Base-by-base conservation (phyloP, 2,888 invertebrate species). In the Pseudeuparius sepicola region DNA sequence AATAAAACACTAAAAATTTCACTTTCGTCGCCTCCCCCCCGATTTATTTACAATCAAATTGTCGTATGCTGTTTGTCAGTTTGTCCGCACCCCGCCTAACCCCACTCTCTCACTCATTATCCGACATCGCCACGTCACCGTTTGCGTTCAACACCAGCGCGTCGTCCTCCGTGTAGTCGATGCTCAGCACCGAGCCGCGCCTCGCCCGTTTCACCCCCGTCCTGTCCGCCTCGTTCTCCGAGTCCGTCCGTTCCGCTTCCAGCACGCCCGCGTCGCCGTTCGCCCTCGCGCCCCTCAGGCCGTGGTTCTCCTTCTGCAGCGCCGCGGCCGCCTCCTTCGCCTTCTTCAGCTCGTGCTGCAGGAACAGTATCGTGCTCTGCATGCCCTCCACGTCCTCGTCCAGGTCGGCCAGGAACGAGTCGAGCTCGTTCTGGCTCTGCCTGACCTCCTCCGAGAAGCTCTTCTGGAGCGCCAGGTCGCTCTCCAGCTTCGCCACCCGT, bases 371-470 rank as follows among this genome's bases (percentile, higher is more conserved):
- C 42, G 94, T 94, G 58, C 92, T 89, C 68, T 96, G 96, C 92
- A 97, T 92, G 13, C 94, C 94, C 64, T 97, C 97, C 23, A 94
- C 87, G 60, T 96, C 94, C 62, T 94, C 94, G 56, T 97, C 97
- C 43, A 96, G 64, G 60, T 96, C 96, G 61, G 90, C 86, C 29
- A 97, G 72, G 60, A 94, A 87, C 58, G 93, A 92, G 57, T 96
- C 96, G 53, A 94, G 64, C 64, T 97, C 96, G 87, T 73, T 85
- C 67, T 96, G 94, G 47, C 89, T 89, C 63, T 90, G 90, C 60
- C 93, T 89, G 44, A 96, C 89, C 70, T 96, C 94, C 61, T 93
- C 90, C 46, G 89, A 87, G 57, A 94, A 87, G 60, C 86, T 92
- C 60, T 89, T 92, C 60, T 94, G 92, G 52, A 96, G 69, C 2